Evolutionary conservation across 2,797 vertebrate species (phyloP), one percentile per base, ranked within the genome.

Genomic region (Gallinago solitaria): DNA sequence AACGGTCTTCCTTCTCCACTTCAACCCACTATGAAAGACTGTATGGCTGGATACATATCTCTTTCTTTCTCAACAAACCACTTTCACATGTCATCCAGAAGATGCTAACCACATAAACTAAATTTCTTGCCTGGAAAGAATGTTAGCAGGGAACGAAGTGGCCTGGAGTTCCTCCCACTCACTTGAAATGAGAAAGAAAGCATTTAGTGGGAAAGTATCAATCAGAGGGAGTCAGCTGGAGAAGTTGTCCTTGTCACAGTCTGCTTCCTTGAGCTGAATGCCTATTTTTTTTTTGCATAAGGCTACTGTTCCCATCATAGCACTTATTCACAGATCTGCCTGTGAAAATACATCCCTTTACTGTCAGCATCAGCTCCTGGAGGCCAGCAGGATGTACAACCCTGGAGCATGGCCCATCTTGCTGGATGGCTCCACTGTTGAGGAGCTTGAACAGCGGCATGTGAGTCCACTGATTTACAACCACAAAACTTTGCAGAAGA

Each of bases 401-500:
- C 41, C 9, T 57, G 5, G 1, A 51, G 6, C 5, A 9, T 17
- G 33, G 54, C 27, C 53, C 11, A 3, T 47, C 6, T 7, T 74
- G 47, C 25, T 68, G 43, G 81, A 23, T 37, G 30, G 13, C 7
- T 77, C 30, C 37, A 7, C 18, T 0, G 0, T 2, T 39, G 12
- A 68, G 70, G 24, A 83, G 12, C 35, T 33, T 51, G 9, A 91
- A 30, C 6, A n/a, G 12, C 9, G n/a, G 15, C 2, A 4, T 11
- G 10, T 56, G 47, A 48, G 28, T 41, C 18, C 45, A 41, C 11
- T 24, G 45, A 45, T 59, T 65, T 67, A 50, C 5, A 54, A 16
- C 9, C 28, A 69, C 37, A 67, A 73, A 69, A 33, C 11, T 76
- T 56, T 47, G 25, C 24, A 64, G 3, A 15, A 51, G 6, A 9